Evolutionary conservation across 2,113 vertebrate species (phyloP).

Genomic region (Morone chrysops): DNA sequence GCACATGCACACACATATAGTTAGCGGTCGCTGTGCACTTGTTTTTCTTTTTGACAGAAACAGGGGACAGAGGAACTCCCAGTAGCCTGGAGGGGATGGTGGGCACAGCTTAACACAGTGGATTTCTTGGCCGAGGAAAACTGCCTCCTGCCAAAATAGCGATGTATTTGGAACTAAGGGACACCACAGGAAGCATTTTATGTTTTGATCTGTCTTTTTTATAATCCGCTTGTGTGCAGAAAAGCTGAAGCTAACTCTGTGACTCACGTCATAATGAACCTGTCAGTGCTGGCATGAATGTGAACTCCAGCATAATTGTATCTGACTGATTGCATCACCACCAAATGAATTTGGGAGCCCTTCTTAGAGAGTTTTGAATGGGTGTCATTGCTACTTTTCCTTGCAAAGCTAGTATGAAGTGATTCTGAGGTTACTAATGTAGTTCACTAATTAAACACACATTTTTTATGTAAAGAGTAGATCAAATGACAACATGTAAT

Average conservation of each 20-base stretch:
- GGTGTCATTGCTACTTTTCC: background rate
- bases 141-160: constrained; percentile 52
- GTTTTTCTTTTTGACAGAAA: constrained; percentile 22
- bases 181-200: constrained; percentile 45
- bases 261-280: constrained; percentile 30
- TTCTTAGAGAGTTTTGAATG: background rate
- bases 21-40: background rate
- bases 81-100: constrained; percentile 41
- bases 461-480: background rate
- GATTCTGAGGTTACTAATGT: background rate
- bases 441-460: background rate
- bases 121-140: constrained; percentile 56
- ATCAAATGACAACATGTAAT: background rate
- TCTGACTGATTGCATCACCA: constrained; percentile 15
- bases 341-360: background rate
- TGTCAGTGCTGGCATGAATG: constrained; percentile 2
- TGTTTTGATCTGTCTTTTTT: constrained; percentile 47
- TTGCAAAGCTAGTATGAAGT: background rate
- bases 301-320: background rate
- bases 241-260: constrained; percentile 3
- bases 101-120: constrained; percentile 51
- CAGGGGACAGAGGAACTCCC: constrained; percentile 46
- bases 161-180: constrained; percentile 49
- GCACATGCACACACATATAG: background rate
- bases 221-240: constrained; percentile 20